A percentile compares a stretch with the other conserved stretches of the same genome.
phyloP scores from a whole-genome alignment of 1,140 invertebrate species.

The roundworm (Caenorhabditis elegans) region DNA sequence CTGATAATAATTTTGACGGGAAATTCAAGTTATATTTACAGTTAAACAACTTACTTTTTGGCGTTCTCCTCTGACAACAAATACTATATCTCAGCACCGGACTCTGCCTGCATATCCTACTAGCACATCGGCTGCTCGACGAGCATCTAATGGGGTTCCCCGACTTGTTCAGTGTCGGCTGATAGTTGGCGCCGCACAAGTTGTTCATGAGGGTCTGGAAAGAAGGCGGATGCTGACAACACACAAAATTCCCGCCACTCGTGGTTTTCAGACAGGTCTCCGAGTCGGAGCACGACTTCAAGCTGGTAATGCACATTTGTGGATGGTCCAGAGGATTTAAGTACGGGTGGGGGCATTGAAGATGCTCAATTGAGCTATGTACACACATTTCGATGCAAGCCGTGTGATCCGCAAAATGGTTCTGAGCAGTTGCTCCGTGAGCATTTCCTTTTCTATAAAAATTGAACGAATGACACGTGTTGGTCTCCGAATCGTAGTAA shows the following conservation, averaged over 20 bases:
- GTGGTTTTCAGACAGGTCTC: slow-evolving; percentile 6
- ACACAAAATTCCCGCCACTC: background rate
- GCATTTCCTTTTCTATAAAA: background rate
- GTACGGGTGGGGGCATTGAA: background rate
- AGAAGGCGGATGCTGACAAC: slow-evolving; percentile 5
- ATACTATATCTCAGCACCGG: background rate
- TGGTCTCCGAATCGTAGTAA: slow-evolving; percentile 17
- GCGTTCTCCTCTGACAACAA: background rate
- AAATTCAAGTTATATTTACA: background rate
- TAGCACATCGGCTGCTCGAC: slow-evolving; percentile 8
- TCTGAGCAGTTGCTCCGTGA: background rate
- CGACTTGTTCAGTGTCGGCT: slow-evolving; percentile 14
- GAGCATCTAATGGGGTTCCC: slow-evolving; percentile 13
- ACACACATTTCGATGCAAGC: slow-evolving; percentile 23
- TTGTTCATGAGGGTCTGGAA: slow-evolving; percentile 11
- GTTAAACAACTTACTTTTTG: background rate
- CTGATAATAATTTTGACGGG: too few species aligned
- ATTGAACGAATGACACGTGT: slow-evolving; percentile 26
- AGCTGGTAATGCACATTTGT: slow-evolving; percentile 8
- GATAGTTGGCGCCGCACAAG: background rate
- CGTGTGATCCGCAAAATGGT: background rate
- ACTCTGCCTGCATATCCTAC: background rate
- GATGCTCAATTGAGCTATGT: background rate
- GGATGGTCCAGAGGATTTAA: slow-evolving; percentile 13
- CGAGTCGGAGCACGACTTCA: background rate